Percentiles rank a stretch among this genome's conserved stretches.
phyloP scores from a whole-genome alignment of 2,113 vertebrate genomes.

The Syrmaticus mikado region DNA sequence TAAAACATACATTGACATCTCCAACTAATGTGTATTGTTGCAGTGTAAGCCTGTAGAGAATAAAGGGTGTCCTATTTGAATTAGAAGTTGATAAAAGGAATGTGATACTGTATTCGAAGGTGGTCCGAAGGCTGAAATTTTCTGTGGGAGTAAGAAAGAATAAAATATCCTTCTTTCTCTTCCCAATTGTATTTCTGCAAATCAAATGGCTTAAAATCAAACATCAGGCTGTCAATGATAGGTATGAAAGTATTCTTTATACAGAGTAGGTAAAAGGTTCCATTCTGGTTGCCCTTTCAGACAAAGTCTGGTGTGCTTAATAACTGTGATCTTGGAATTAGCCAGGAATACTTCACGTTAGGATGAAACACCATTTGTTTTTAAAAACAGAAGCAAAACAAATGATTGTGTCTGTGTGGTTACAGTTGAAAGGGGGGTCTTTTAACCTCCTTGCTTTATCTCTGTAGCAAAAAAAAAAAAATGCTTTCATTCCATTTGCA shows the following conservation, averaged over 20 bases:
- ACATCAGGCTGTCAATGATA: background rate
- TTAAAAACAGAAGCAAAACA: background rate
- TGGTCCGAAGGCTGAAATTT: slow-evolving; percentile 63
- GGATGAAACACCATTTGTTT: background rate
- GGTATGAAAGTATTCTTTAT: background rate
- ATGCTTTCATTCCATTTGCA: slow-evolving; percentile 23
- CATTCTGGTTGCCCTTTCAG: background rate
- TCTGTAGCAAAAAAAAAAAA: slow-evolving; percentile 20
- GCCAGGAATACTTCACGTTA: background rate
- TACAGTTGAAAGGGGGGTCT: background rate
- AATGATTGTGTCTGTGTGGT: background rate
- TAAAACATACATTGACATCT: slow-evolving; percentile 40
- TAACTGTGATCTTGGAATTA: background rate
- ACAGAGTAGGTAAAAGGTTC: background rate
- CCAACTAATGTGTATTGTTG: slow-evolving; percentile 38
- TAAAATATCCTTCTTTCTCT: slow-evolving; percentile 43
- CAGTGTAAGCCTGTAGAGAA: slow-evolving; percentile 19
- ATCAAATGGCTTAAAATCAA: slow-evolving; percentile 10
- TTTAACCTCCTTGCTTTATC: slow-evolving; percentile 18
- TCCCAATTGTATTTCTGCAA: slow-evolving; percentile 54
- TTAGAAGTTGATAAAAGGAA: slow-evolving; percentile 68
- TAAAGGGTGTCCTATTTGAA: slow-evolving; percentile 59
- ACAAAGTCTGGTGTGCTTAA: background rate
- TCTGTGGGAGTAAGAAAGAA: slow-evolving; percentile 56
- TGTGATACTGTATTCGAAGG: slow-evolving; percentile 56